Evolutionary conservation across 1,140 invertebrate genomes (phyloP), one percentile per base, ranked within the genome.

Genomic region (Lithobius niger): DNA sequence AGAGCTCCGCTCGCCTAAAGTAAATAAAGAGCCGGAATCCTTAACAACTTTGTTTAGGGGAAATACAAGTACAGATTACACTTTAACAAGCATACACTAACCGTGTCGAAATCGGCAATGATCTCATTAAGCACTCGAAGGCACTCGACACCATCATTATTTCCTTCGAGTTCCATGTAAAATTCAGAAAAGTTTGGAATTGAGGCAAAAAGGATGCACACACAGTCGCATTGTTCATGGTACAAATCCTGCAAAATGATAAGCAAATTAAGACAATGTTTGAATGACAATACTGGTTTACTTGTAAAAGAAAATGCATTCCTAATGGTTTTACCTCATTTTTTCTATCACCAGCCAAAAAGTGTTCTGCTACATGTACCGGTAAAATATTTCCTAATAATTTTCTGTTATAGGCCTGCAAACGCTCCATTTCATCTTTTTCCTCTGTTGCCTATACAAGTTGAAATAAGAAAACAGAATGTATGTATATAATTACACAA

Each of bases 131-230:
- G 77, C 0, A 97, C 78, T 43, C 92, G 74, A 25, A 97, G 77
- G 69, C 92, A 97, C 69, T 96, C 93, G 15, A 96, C 84, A 1
- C 93, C 93, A 69, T 94, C 89, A 71, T 93, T 91, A 71, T 90
- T 94, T 42, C 86, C 86, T 67, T 95, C 92, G 27, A 95, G 75
- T 68, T 96, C 90, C 43, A 93, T 86, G 70, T 96, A 97, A 73
- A 96, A 96, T 62, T 96, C 91, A 1, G 90, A 94, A 72, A 97
- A 97, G 71, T 97, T 97, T 1, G 92, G 89, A 65, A 97, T 95
- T 31, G 89, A 92, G 0, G 91, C 91, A 67, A 96, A 96, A 78
- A 96, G 84, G 27, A 97, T 86, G 71, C 90, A 95, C 6, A 95
- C 91, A 52, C 82, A 88, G 59, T 90, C 87, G 70, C 93, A 97